Evolutionary conservation across 2,797 vertebrate genomes (phyloP).

Genomic region (Tinamus major): DNA sequence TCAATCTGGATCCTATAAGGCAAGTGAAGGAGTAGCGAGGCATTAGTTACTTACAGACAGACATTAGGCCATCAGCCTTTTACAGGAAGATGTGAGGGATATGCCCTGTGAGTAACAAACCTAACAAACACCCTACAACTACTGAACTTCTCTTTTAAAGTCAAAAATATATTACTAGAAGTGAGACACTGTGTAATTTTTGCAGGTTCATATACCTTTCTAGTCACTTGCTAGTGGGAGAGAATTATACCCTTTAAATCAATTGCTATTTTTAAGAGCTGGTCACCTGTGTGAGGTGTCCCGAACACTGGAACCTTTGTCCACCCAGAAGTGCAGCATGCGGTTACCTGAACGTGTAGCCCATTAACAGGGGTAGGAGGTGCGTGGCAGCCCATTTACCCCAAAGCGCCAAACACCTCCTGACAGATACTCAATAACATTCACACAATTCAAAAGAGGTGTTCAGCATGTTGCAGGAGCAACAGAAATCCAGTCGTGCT

Average conservation of each 20-base stretch:
- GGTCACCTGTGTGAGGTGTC: not conserved
- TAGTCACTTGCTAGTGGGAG: not conserved
- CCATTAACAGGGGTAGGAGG: not conserved
- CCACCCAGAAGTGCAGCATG: not conserved
- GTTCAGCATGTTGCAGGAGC: not conserved
- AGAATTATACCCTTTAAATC: not conserved
- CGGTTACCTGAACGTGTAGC: not conserved
- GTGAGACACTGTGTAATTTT: not conserved
- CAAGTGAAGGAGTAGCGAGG: not conserved
- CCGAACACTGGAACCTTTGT: constrained; percentile 16
- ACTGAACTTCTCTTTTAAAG: not conserved
- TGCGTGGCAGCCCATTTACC: rapidly evolving
- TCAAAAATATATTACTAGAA: rapidly evolving
- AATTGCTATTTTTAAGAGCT: not conserved
- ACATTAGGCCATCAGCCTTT: constrained; percentile 44
- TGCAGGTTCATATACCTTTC: not conserved
- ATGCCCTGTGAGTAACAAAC: constrained; percentile 25
- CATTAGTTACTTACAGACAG: constrained; percentile 7
- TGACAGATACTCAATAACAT: not conserved
- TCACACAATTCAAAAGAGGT: not conserved
- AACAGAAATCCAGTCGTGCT: not conserved
- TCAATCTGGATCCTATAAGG: not conserved
- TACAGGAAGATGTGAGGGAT: constrained; percentile 22
- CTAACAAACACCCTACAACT: constrained; percentile 11
- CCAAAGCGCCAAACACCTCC: not conserved